Evolutionary conservation across 2,113 vertebrate genomes (phyloP), one percentile per base, ranked within the genome.

Genomic region (Brevimyrus niger): DNA sequence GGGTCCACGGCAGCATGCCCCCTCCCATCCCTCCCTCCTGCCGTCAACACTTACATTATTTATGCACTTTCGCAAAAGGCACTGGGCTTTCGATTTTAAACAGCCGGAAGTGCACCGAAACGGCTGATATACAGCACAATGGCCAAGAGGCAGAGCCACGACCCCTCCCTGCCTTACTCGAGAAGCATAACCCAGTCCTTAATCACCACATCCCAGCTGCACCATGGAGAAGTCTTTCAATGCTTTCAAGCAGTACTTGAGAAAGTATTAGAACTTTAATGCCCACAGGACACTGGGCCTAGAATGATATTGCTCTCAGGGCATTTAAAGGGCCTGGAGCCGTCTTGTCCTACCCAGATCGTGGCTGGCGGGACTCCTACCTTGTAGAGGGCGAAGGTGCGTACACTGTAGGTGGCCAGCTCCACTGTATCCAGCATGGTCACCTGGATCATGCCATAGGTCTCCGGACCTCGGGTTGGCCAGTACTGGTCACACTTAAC

Each of bases 401-500:
- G 96, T 55, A 99, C 94, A 0, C 96, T 98, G 89, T 99, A 99
- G 0, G 97, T 98, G 0, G 98, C 98, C 89, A 99, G 93, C 88
- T 99, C 98, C 0, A 98, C 96, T 0, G 97, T 97, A 91, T 99
- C 98, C 94, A 99, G 91, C 92, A 98, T 93, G 3, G 97, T 96
- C 92, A 99, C 98, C 91, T 98, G 98, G 93, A 99, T 97, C 96
- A 98, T 97, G 73, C 98, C 97, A 0, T 98, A 99, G 1, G 98
- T 99, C 93, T 99, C 97, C 0, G 97, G 97, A 80, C 98, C 98
- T 23, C 98, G 96, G 89, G 95, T 95, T 0, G 98, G 98, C 98
- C 98, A 99, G 91, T 99, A 99, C 95, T 99, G 98, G 92, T 99
- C 98, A 93, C 98, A 99, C 91, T 99, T 99, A 0, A 99, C 97